These are phyloP conservation scores for Taphrorychus bicolor DNA, from an alignment of 2,888 invertebrate genomes.

Conservation along the genomic window DNA sequence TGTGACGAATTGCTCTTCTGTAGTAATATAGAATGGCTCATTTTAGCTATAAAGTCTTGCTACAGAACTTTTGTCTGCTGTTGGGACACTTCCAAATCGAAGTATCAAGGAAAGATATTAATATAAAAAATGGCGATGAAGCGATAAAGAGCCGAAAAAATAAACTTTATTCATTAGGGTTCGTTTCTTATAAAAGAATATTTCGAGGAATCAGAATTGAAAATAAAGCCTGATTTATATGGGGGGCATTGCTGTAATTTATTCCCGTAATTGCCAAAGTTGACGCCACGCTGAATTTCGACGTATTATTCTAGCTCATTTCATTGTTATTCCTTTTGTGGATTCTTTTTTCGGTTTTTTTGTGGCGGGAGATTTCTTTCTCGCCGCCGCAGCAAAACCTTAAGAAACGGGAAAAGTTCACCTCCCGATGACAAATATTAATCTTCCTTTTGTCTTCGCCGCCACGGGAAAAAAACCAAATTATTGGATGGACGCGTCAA, in stretches of 20 bases:
- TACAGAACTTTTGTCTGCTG: not conserved
- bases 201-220: constrained; percentile 9
- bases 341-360: constrained; percentile 53
- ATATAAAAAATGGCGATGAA: not conserved
- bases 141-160: not conserved
- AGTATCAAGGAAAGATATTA: not conserved
- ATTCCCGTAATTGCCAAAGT: constrained; percentile 57
- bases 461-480: not conserved
- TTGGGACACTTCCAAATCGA: not conserved
- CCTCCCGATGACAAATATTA: constrained; percentile 51
- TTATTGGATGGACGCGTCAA: not conserved
- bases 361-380: constrained; percentile 43
- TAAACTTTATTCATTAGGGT: not conserved
- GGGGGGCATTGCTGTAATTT: constrained; percentile 51
- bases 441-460: constrained; percentile 34
- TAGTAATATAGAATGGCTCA: too few species aligned
- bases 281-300: constrained; percentile 54
- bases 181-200: not conserved
- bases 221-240: constrained; percentile 43
- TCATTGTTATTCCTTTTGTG: constrained; percentile 57
- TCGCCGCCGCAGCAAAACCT: constrained; percentile 56
- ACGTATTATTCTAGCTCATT: constrained; percentile 53
- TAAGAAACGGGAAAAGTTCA: constrained; percentile 50
- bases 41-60: too few species aligned
- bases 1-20: too few species aligned